Base-by-base conservation (phyloP, 2,113 vertebrate species). In the Oxyruncus cristatus region DNA sequence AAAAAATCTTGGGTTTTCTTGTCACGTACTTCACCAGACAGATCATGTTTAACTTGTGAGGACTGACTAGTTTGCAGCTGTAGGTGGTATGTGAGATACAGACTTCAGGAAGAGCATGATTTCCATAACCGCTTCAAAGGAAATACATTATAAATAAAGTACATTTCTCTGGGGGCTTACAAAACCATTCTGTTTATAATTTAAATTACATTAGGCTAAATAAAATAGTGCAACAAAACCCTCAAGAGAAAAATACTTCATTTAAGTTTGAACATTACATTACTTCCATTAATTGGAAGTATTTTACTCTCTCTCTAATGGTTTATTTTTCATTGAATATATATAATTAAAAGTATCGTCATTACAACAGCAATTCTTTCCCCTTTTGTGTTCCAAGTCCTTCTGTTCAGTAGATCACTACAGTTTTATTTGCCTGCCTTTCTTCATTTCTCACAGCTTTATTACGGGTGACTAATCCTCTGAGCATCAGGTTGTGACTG, bases 81-180 rank as follows among this genome's bases (percentile, higher is more conserved):
- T 87, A 88, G 67, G 75, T 96, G 89, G 85, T 92, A 86, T 56
- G 73, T 85, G 56, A 94, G 77, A 84, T 66, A 52, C 63, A 85
- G 83, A 59, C 73, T 66, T 80, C 70, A 84, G 74, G 85, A 93
- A 87, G 88, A 87, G 49, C 56, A 63, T 49, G 73, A 92, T 97
- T 97, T 93, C 73, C 93, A 66, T 81, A 93, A 91, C 75, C 32
- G 37, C 93, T 96, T 97, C 88, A 92, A 95, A 97, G 88, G 59
- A 95, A 96, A 92, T 90, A 79, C 35, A 71, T 96, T 95, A 93
- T 86, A 94, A 95, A 93, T 95, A 94, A 94, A 96, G 96, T 77
- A 65, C 61, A 27, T 84, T 97, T 93, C 90, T 95, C 93, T 78
- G 11, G 83, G 58, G 96, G 42, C 50, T 85, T 94, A 75, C 65